Evolutionary conservation across 2,888 invertebrate genomes (phyloP), one percentile per base, ranked within the genome.

Genomic region (Ichneumoninae sp.): DNA sequence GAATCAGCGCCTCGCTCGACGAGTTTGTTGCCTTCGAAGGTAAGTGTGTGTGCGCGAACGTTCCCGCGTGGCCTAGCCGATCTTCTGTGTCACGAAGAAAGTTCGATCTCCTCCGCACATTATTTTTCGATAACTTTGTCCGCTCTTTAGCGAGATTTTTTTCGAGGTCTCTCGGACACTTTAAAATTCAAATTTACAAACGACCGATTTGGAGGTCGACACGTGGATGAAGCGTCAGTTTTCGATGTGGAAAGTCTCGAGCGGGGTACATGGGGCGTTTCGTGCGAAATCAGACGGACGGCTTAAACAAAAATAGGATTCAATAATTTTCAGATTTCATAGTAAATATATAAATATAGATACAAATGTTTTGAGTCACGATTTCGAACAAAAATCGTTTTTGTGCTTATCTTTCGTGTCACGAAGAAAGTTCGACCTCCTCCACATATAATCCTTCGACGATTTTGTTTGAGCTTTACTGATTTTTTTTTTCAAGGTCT

Each of bases 1-100:
- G 60, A 60, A 60, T 60, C 30, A 60, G 16, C 60, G 30, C 40
- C 26, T 57, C 19, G 52, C 2, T 19, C 19, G 8, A 22, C 13
- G 30, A 13, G 10, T 30, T 13, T 30, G 54, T 60, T 40, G 40
- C 40, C 26, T 26, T 60, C 13, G 30, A 26, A 30, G 40, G 40
- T 5, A 26, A 57, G 7, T 30, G 16, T 26, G 60, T 5, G 22
- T 60, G 30, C 26, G 26, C 13, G 10, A 3, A 30, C 30, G 60
- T 60, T 22, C 60, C 60, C 26, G 30, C 60, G 60, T 60, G 60
- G 30, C 60, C 60, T 13, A 60, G 13, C 1, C 60, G 30, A 60
- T 60, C 30, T 30, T 60, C 16, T 30, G 54, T 26, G 26, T 13
- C 16, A 16, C 60, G 7, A 60, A 30, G 4, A 3, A 26, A 30